Evolutionary conservation across 1,140 invertebrate genomes (phyloP).

Genomic region (Arion vulgaris): DNA sequence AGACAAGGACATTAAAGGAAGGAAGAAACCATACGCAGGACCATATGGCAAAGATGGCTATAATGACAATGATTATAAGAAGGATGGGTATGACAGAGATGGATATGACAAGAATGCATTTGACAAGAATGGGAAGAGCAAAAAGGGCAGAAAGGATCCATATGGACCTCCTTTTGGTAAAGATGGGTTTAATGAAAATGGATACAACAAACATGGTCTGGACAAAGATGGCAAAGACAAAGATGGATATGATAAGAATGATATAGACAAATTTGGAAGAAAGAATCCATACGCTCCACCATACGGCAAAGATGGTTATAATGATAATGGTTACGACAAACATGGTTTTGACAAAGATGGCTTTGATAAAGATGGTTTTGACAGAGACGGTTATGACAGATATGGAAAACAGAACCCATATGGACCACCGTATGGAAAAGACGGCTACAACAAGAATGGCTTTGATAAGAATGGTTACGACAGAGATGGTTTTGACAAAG

Average conservation of each 20-base stretch:
- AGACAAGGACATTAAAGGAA: neutral
- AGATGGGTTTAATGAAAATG: slow-evolving; percentile 1
- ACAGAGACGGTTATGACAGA: slow-evolving; percentile 24
- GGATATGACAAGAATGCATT: slow-evolving; percentile 27
- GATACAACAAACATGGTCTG: slow-evolving; percentile 1
- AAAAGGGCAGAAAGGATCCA: neutral
- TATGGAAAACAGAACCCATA: slow-evolving; percentile 13
- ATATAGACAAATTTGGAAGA: neutral
- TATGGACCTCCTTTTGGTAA: slow-evolving; percentile 15
- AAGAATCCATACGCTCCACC: slow-evolving; percentile 11
- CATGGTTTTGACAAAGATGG: slow-evolving; percentile 6
- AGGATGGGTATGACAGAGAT: slow-evolving; percentile 23
- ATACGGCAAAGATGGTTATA: neutral
- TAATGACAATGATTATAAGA: neutral
- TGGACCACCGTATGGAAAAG: slow-evolving; percentile 7
- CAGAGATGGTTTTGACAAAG: neutral
- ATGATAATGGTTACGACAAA: neutral
- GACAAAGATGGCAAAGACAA: neutral
- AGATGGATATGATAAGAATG: slow-evolving; percentile 3
- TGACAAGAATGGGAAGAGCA: slow-evolving; percentile 19
- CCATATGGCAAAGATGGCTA: neutral
- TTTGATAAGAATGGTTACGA: neutral
- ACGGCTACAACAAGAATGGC: neutral
- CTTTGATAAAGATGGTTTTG: neutral
- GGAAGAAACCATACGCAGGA: neutral